These are phyloP conservation scores for Carcharodon carcharias DNA, from an alignment of 2,797 vertebrate species.

Conservation along the genomic window DNA sequence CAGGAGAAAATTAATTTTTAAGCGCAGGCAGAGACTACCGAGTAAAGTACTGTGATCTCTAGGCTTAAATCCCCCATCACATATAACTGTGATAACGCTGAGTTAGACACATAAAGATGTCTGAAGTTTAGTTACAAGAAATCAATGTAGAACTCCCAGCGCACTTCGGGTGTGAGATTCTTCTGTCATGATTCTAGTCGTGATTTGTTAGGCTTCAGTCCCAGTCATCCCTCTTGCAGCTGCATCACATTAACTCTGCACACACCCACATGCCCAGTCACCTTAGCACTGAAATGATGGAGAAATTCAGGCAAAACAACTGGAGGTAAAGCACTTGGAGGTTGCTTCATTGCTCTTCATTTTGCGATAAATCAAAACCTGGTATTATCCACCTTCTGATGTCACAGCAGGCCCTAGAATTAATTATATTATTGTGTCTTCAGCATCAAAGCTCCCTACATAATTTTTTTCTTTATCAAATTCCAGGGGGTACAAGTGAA, in stretches of 20 bases:
- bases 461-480: neutral
- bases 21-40: neutral
- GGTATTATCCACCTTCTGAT: neutral
- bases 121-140: slow-evolving; percentile 9
- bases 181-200: neutral
- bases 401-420: neutral
- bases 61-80: neutral
- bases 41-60: slow-evolving; percentile 7
- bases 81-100: neutral
- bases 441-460: neutral
- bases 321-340: neutral
- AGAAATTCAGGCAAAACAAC: neutral
- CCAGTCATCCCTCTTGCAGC: neutral
- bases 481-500: neutral
- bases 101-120: slow-evolving; percentile 11
- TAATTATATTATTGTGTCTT: neutral
- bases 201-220: neutral
- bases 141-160: slow-evolving; percentile 1
- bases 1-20: neutral
- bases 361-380: neutral
- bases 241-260: neutral
- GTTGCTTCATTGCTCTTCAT: neutral
- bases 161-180: neutral
- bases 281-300: neutral
- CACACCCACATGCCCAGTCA: neutral